Evolutionary conservation across 2,888 invertebrate species (phyloP).

Genomic region (Euproctis similis): DNA sequence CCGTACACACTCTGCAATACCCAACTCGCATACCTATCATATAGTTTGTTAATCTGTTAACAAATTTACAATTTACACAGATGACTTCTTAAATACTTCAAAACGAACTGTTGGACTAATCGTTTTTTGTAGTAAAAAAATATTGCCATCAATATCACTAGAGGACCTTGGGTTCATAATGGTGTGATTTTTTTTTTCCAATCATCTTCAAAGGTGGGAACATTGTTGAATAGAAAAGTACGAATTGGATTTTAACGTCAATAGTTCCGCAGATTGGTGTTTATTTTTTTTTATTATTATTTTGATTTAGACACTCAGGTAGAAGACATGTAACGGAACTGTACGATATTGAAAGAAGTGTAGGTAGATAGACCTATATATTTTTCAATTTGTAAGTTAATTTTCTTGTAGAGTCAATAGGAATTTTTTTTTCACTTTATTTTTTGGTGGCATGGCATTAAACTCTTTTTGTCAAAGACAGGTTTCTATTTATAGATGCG

Average conservation of each 20-base stretch:
- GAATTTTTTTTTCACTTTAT: too few species aligned
- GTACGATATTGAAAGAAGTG: background rate
- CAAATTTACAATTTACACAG: too few species aligned
- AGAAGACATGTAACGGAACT: conserved; percentile 1
- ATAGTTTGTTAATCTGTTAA: too few species aligned
- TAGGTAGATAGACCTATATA: too few species aligned
- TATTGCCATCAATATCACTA: conserved; percentile 22
- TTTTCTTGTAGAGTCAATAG: too few species aligned
- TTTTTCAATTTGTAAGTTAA: background rate
- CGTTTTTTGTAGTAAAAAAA: conserved; percentile 38
- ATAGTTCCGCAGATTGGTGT: conserved; percentile 5
- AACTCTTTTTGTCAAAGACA: too few species aligned
- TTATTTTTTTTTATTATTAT: too few species aligned
- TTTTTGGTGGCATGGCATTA: too few species aligned
- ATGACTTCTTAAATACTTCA: conserved; percentile 44
- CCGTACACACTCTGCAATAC: too few species aligned
- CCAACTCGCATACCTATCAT: too few species aligned
- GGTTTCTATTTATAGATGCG: too few species aligned
- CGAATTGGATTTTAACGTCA: background rate
- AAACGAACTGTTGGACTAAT: conserved; percentile 48
- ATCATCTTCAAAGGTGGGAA: conserved; percentile 2
- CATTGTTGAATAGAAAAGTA: conserved; percentile 2
- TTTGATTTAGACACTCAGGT: background rate
- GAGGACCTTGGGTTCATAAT: conserved; percentile 43
- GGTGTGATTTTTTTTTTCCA: conserved; percentile 39